Evolutionary conservation across 2,113 vertebrate species (phyloP).

Genomic region (Casuarius casuarius): DNA sequence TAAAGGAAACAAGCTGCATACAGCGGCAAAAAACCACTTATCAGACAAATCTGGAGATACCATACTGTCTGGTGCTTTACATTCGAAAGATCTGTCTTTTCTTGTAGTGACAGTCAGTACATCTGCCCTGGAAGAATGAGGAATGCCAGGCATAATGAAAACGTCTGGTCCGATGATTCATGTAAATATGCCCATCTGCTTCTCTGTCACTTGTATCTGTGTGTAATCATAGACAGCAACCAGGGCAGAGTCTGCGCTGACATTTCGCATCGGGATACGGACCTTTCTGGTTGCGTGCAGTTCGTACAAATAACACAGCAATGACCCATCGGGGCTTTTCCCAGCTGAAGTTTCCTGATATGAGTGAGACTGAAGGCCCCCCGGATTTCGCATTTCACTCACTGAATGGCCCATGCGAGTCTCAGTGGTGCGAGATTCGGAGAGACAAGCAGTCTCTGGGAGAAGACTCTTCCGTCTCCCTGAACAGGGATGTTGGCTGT

Average conservation of each 20-base stretch:
- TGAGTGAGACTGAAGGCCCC: not conserved
- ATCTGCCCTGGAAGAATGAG: slow-evolving; percentile 22
- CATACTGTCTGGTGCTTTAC: not conserved
- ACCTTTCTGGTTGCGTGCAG: not conserved
- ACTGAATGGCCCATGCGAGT: accelerated
- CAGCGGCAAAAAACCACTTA: not conserved
- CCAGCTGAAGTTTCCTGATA: not conserved
- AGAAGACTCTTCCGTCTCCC: not conserved
- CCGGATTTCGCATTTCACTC: not conserved
- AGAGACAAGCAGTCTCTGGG: no score
- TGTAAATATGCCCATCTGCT: slow-evolving; percentile 34
- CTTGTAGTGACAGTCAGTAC: not conserved
- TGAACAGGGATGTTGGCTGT: accelerated
- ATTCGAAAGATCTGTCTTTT: not conserved
- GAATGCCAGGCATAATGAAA: not conserved
- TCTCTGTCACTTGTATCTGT: not conserved
- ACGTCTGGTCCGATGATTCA: not conserved
- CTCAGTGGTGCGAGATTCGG: not conserved
- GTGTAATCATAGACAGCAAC: accelerated
- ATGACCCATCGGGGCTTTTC: not conserved
- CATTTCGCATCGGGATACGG: accelerated
- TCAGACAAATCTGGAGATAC: not conserved
- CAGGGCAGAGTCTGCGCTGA: not conserved
- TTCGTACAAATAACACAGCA: not conserved
- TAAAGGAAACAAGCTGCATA: not conserved